phyloP scores from a whole-genome alignment of 2,888 invertebrate species.

The Graphium colonna region DNA sequence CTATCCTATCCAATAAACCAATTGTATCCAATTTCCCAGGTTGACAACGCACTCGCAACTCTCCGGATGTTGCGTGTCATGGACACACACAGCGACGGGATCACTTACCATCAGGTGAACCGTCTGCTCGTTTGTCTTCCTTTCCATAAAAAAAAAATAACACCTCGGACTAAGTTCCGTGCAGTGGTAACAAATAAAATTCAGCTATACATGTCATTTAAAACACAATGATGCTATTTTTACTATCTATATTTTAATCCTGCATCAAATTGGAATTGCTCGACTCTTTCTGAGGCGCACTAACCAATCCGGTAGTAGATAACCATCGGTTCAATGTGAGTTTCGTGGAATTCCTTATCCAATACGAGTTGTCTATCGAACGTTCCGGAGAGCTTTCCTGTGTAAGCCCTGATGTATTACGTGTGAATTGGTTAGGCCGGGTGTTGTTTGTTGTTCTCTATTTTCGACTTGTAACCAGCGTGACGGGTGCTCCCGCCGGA shows the following conservation, averaged over 20 bases:
- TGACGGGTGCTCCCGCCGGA: conserved; percentile 26
- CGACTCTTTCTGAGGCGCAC: conserved; percentile 36
- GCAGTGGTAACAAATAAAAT: too few species aligned
- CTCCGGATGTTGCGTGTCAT: too few species aligned
- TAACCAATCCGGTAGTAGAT: conserved; percentile 37
- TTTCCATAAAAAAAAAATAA: too few species aligned
- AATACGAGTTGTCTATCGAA: conserved; percentile 20
- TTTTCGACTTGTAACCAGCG: conserved; percentile 43
- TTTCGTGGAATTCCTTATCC: conserved; percentile 35
- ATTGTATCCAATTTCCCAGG: too few species aligned
- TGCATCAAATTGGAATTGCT: conserved; percentile 45
- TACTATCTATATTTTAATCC: conserved; percentile 49
- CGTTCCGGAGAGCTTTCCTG: conserved; percentile 8
- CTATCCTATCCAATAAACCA: too few species aligned
- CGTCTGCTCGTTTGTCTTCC: too few species aligned
- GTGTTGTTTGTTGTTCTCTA: conserved; percentile 39
- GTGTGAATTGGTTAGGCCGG: conserved; percentile 50
- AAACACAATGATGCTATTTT: conserved; percentile 51
- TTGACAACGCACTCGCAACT: too few species aligned
- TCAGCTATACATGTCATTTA: conserved; percentile 50
- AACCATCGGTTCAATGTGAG: conserved; percentile 32
- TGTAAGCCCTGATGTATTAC: conserved; percentile 47
- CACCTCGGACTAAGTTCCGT: conserved; percentile 1
- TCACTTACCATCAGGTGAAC: too few species aligned
- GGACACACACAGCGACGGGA: too few species aligned